Base-by-base conservation (phyloP, 2,888 invertebrate species). In the Uloborus plumipes region DNA sequence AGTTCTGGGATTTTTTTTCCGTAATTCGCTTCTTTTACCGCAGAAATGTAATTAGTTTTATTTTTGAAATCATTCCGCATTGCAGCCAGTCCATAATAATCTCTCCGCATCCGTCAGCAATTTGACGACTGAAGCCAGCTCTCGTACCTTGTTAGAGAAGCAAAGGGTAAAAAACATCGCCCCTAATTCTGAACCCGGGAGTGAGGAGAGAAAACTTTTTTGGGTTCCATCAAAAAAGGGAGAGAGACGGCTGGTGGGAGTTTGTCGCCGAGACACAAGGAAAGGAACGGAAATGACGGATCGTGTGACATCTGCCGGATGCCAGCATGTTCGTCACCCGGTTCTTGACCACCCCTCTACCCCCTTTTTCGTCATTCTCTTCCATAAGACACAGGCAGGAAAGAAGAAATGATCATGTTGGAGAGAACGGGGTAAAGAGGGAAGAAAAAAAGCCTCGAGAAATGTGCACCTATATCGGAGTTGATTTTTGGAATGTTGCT, bases 281-380 rank as follows among this genome's bases (percentile, higher is more conserved):
- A 22, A 64, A 53, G 53, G 74, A 70, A 81, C 80, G 80, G 80
- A 81, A 81, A 81, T 81, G 80, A 81, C 80, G 74, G 80, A 81
- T 81, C 80, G 70, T 62, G 74, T 74, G 80, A 81, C 80, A 81
- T 81, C 80, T 74, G 74, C 74, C 80, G 79, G 79, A 80, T 80
- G 79, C 79, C 61, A 55, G 58, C 59, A 70, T 74, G 69, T 70
- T 81, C 74, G 80, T 81, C 80, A 75, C 80, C 79, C 79, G 79
- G 55, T 66, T 72, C 59, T 62, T 77, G 77, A 77, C 77, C 77
- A 77, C 64, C 77, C 66, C 62, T n/a, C n/a, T 75, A 65, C 75
- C 66, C 65, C 61, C 67, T 65, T 65, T 62, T 55, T 51, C 20
- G 53, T 69, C 61, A 67, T 66, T 72, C 78, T 71, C 58, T 31